phyloP scores from a whole-genome alignment of 2,797 vertebrate genomes.

The Enteromius viviparus region DNA sequence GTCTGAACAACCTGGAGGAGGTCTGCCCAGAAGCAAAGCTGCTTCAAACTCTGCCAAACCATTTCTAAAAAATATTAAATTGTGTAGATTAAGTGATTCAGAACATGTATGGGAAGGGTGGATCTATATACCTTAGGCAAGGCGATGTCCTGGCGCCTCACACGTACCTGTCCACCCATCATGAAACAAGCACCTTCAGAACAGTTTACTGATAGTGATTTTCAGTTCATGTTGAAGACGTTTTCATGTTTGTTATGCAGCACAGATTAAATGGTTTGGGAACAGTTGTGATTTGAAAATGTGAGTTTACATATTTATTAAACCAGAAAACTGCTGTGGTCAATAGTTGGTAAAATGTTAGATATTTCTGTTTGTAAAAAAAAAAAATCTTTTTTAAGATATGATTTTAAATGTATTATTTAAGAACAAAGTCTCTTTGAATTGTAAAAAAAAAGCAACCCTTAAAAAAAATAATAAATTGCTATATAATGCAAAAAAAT shows the following conservation, averaged over 20 bases:
- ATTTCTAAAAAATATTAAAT: background rate
- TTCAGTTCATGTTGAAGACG: background rate
- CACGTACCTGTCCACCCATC: background rate
- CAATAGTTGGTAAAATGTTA: background rate
- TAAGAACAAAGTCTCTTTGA: background rate
- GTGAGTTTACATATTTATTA: background rate
- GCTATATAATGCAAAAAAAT: background rate
- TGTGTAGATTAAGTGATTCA: background rate
- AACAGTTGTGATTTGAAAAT: background rate
- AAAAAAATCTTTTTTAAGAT: background rate
- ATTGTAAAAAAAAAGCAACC: background rate
- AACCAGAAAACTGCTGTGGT: background rate
- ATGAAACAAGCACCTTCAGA: background rate
- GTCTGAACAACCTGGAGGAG: background rate
- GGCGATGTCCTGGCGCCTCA: background rate
- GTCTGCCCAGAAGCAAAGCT: constrained; percentile 11
- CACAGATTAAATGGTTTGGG: background rate
- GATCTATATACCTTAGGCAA: background rate
- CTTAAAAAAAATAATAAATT: too few relatives aligned
- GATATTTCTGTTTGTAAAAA: background rate
- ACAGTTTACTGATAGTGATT: background rate
- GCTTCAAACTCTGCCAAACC: background rate
- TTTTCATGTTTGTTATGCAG: background rate
- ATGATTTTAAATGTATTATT: background rate
- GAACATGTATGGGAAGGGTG: background rate